Conservation (phyloP, 2,888 invertebrate species). For the Ochropacha duplaris region DNA sequence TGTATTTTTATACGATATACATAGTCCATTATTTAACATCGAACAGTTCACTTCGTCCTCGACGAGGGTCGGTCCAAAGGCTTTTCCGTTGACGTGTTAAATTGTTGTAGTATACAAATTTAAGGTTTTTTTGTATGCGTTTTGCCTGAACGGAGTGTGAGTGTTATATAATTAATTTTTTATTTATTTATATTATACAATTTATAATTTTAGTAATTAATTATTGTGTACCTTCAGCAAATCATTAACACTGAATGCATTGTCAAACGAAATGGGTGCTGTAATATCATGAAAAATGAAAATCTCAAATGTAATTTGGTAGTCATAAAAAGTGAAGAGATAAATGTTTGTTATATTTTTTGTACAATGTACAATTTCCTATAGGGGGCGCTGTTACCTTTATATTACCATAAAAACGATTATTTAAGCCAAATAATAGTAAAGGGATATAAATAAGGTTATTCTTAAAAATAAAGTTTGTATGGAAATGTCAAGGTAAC, state of each 20-base stretch:
- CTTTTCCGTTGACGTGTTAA: background rate
- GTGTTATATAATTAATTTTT: background rate
- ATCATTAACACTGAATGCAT: background rate
- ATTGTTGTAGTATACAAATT: background rate
- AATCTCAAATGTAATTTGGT: background rate
- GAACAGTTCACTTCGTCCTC: conserved; percentile 12
- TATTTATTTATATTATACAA: background rate
- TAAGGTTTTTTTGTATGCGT: conserved; percentile 3
- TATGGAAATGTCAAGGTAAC: background rate
- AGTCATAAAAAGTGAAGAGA: background rate
- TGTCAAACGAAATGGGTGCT: background rate
- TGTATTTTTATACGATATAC: conserved; percentile 44
- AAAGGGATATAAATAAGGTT: background rate
- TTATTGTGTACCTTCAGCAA: background rate
- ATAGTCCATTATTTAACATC: conserved; percentile 36
- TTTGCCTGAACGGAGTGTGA: background rate
- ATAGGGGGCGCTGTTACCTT: background rate
- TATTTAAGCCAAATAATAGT: background rate
- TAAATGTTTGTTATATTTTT: background rate
- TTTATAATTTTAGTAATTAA: background rate
- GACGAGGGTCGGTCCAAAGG: conserved; percentile 18
- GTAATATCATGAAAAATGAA: background rate
- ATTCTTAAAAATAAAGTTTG: background rate
- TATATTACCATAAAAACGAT: background rate
- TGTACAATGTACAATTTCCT: background rate